These are phyloP conservation scores for Odontomyia ornata DNA, from an alignment of 2,888 invertebrate species.

Conservation along the genomic window DNA sequence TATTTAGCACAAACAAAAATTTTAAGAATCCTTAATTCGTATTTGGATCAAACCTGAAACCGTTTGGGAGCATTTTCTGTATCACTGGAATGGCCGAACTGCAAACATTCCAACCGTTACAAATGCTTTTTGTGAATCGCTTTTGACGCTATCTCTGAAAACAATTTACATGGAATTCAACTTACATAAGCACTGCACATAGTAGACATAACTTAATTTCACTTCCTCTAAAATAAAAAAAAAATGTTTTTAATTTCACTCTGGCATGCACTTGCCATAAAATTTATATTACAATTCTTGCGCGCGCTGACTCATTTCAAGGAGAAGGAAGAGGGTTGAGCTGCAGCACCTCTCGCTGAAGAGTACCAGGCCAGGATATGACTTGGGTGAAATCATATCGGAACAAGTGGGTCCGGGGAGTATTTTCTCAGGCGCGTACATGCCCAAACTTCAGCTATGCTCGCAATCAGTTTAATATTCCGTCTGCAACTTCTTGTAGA, in stretches of 20 bases:
- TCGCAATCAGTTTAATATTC: slow-evolving; percentile 32
- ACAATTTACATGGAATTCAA: slow-evolving; percentile 25
- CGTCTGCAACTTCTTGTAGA: slow-evolving; percentile 21
- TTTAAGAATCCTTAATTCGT: too few species aligned
- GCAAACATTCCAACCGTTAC: neutral
- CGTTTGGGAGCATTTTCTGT: too few species aligned
- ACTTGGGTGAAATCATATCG: neutral
- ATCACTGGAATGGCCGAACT: neutral
- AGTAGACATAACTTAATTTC: slow-evolving; percentile 33
- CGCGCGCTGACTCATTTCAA: neutral
- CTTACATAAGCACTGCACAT: slow-evolving; percentile 16
- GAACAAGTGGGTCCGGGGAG: neutral
- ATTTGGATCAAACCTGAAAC: too few species aligned
- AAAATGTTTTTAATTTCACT: slow-evolving; percentile 31
- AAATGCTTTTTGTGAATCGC: neutral
- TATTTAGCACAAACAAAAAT: neutral
- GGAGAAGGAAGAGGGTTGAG: neutral
- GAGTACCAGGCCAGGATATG: neutral
- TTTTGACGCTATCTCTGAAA: neutral
- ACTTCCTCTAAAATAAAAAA: slow-evolving; percentile 4
- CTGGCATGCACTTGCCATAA: slow-evolving; percentile 36
- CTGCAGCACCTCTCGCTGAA: neutral
- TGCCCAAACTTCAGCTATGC: neutral
- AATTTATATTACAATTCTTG: slow-evolving; percentile 22
- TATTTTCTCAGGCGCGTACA: neutral